Conservation (phyloP, 2,113 vertebrate genomes). For the Genyomyrus donnyi region DNA sequence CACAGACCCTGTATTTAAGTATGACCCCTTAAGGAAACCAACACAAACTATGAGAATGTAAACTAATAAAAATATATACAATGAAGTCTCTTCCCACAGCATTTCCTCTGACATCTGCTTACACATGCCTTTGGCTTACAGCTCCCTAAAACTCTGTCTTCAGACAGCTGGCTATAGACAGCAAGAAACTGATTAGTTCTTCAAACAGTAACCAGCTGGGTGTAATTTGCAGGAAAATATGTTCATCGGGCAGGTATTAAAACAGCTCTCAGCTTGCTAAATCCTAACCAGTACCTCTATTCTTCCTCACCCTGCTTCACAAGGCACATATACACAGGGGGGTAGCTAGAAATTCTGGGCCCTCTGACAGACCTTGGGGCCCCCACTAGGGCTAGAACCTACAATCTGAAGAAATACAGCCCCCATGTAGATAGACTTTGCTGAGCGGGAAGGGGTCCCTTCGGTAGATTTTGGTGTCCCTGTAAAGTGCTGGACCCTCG, state of each 20-base stretch:
- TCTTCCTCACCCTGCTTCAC: not conserved
- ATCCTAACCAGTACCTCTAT: not conserved
- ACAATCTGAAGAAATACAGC: not conserved
- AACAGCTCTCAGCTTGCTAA: not conserved
- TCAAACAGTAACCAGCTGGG: conserved; percentile 7
- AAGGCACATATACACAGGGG: not conserved
- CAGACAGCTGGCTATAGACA: not conserved
- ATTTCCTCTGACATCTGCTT: not conserved
- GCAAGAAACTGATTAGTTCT: not conserved
- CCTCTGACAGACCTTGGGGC: not conserved
- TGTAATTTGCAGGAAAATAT: not conserved
- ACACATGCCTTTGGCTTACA: not conserved
- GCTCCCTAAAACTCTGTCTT: not conserved
- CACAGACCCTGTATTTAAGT: not conserved
- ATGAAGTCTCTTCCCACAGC: not conserved
- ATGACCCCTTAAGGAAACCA: not conserved
- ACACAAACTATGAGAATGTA: not conserved
- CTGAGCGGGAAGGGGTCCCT: not conserved
- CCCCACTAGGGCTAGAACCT: not conserved
- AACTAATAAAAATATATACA: not conserved
- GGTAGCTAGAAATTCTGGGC: not conserved
- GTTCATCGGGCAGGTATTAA: not conserved
- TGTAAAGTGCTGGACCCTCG: not conserved
- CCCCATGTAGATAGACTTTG: not conserved
- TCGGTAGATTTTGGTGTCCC: not conserved